phyloP scores from a whole-genome alignment of 2,113 vertebrate genomes.

The Paraplagusia blochii region DNA sequence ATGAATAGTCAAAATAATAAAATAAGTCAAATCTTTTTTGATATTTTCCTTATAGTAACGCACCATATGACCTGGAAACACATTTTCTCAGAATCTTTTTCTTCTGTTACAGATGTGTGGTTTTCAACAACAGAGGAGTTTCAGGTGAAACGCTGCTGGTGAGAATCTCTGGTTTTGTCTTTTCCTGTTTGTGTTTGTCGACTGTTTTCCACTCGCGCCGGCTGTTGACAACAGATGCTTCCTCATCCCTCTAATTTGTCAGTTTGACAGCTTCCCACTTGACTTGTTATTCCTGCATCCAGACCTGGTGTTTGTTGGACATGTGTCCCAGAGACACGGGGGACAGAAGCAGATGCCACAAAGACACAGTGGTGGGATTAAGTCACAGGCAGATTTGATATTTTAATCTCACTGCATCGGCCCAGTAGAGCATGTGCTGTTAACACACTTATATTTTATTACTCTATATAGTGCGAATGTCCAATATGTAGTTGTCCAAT shows the following conservation, averaged over 20 bases:
- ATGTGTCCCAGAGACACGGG: slow-evolving; percentile 27
- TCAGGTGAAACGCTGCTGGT: slow-evolving; percentile 94
- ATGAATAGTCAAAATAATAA: too few relatives aligned
- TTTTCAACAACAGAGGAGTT: slow-evolving; percentile 84
- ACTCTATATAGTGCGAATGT: too few relatives aligned
- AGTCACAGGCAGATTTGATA: slow-evolving; percentile 45
- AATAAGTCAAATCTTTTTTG: too few relatives aligned
- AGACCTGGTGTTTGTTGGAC: slow-evolving; percentile 17
- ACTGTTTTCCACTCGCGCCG: neutral
- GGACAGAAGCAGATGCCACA: slow-evolving; percentile 8
- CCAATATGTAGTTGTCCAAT: too few relatives aligned
- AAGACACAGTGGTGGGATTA: slow-evolving; percentile 54
- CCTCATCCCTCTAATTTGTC: neutral
- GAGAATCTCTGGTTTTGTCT: slow-evolving; percentile 61
- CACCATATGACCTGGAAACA: too few relatives aligned
- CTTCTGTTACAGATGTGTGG: slow-evolving; percentile 87
- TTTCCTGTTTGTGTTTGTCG: neutral
- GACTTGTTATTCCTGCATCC: slow-evolving; percentile 18
- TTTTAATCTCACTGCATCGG: slow-evolving; percentile 53
- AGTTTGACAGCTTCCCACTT: slow-evolving; percentile 3
- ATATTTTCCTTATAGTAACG: too few relatives aligned
- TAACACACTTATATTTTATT: slow-evolving; percentile 59
- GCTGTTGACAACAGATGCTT: neutral
- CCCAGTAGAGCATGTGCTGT: slow-evolving; percentile 33
- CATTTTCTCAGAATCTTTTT: too few relatives aligned